Base-by-base conservation (phyloP, 2,113 vertebrate species). In the Plecotus auritus region DNA sequence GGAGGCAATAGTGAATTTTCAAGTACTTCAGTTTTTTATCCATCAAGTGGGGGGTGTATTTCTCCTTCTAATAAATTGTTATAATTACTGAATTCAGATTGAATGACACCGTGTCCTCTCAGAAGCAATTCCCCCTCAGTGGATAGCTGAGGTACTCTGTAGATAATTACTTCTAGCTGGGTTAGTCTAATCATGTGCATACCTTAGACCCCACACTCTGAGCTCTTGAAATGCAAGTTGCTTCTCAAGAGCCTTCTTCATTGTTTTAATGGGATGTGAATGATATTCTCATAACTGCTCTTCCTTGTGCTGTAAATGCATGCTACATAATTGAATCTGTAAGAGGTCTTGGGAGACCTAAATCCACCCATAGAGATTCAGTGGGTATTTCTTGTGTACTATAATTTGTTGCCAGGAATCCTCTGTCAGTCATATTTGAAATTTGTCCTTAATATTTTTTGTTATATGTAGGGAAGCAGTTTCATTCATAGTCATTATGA, bases 51-150 rank as follows among this genome's bases (percentile, higher is more conserved):
- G 84, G 26, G 47, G 7, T 80, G 14, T 35, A 74, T 82, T 91
- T 95, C 72, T 97, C 69, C 92, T 96, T 61, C 76, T 73, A 88
- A 90, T 96, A 88, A 94, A 94, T 74, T 96, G 16, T 56, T 94
- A 11, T 59, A 95, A 78, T 96, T 96, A 93, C 37, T 88, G 73
- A 90, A 90, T 85, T 95, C 67, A 78, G 12, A 94, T 14, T 83
- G 64, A 93, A 86, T 94, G 90, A 88, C 82, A 92, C 47, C 22
- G 3, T 40, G 42, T 92, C 72, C 72, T 95, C 54, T 94, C 32
- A 95, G 47, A 92, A 92, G 61, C 67, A 82, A 35, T 47, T 74
- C 23, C 28, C 90, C 78, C 67, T 92, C 56, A 69, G 77, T 96
- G 90, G 67, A 56, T 73, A 85, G 35, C 87, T 88, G 77, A 78